These are phyloP conservation scores for Pelosia muscerda DNA, from an alignment of 2,888 invertebrate genomes.

Conservation along the genomic window DNA sequence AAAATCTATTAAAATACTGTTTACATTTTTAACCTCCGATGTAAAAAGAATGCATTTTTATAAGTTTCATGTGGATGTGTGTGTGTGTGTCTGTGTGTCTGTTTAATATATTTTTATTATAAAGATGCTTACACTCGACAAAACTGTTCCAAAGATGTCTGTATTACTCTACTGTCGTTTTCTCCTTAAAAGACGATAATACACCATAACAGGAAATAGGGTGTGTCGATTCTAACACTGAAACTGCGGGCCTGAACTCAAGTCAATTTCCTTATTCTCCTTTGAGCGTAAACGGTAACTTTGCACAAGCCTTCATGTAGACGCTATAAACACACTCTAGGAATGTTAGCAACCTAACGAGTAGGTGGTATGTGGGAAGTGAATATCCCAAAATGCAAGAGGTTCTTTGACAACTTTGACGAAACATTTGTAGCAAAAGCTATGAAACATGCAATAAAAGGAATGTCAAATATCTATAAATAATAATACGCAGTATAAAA, in stretches of 20 bases:
- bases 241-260: constrained; percentile 8
- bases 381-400: constrained; percentile 31
- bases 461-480: constrained; percentile 39
- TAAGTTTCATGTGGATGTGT: no score
- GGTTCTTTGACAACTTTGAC: constrained; percentile 19
- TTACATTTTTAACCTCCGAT: no score
- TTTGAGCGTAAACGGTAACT: constrained; percentile 28
- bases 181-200: background rate
- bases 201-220: background rate
- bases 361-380: constrained; percentile 39
- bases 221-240: constrained; percentile 10
- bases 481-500: constrained; percentile 34
- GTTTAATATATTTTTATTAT: no score
- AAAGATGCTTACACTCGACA: no score
- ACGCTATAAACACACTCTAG: constrained; percentile 23
- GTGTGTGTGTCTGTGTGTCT: no score
- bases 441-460: constrained; percentile 40
- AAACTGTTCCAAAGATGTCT: background rate
- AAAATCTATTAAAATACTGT: no score
- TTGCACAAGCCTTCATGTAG: constrained; percentile 26
- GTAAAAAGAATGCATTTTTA: no score
- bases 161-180: background rate
- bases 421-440: constrained; percentile 26
- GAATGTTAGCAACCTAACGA: constrained; percentile 20
- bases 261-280: constrained; percentile 24